These are phyloP conservation scores for Nesidiocoris tenuis DNA, from an alignment of 2,888 invertebrate species.

Conservation along the genomic window DNA sequence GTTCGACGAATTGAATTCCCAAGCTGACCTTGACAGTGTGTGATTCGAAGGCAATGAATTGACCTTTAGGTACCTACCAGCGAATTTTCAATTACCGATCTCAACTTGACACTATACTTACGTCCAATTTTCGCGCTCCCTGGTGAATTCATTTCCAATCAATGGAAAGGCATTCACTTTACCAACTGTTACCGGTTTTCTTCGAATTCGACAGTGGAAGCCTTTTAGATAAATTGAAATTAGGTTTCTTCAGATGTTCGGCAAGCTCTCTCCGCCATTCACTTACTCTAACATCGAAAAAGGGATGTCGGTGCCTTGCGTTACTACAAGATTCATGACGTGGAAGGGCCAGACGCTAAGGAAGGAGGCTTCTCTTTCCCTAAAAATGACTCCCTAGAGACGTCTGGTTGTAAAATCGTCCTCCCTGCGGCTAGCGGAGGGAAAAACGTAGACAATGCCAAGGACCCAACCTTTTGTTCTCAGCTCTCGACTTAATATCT, in stretches of 20 bases:
- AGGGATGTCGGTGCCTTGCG: neutral
- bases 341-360: conserved; percentile 25
- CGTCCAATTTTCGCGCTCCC: too few species aligned
- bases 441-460: conserved; percentile 31
- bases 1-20: neutral
- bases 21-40: too few species aligned
- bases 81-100: too few species aligned
- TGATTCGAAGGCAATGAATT: too few species aligned
- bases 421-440: neutral
- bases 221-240: conserved; percentile 34
- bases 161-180: too few species aligned
- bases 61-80: too few species aligned
- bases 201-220: conserved; percentile 1
- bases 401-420: conserved; percentile 10
- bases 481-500: conserved; percentile 32
- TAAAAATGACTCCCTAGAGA: conserved; percentile 36
- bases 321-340: conserved; percentile 38
- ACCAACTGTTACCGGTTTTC: too few species aligned
- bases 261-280: conserved; percentile 5
- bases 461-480: conserved; percentile 3
- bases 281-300: neutral
- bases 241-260: conserved; percentile 16
- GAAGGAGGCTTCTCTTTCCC: neutral
- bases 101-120: too few species aligned
- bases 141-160: too few species aligned